Evolutionary conservation across 2,888 invertebrate species (phyloP).

Genomic region (Drosophila anceps): DNA sequence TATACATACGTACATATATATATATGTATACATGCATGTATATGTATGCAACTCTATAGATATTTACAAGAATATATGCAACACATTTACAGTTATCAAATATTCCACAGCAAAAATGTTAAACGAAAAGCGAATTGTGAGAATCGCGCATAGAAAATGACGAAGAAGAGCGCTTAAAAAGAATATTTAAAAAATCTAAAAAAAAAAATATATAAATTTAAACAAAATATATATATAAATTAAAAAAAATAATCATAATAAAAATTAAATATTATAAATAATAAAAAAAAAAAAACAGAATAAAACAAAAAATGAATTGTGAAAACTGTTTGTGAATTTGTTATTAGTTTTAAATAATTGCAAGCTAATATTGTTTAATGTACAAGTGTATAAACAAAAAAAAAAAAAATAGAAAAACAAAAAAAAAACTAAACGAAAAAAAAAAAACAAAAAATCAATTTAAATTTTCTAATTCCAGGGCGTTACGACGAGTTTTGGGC

Average conservation of each 20-base stretch:
- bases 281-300: background rate
- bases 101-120: slow-evolving; percentile 40
- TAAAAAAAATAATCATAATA: slow-evolving; percentile 1
- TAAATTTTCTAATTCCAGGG: slow-evolving; percentile 12
- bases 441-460: slow-evolving; percentile 2
- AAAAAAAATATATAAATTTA: background rate
- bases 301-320: slow-evolving; percentile 12
- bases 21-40: slow-evolving; percentile 1
- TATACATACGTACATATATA: slow-evolving; percentile 21
- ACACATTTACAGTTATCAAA: slow-evolving; percentile 49
- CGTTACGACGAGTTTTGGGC: background rate
- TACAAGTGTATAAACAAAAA: slow-evolving; percentile 36
- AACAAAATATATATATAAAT: background rate
- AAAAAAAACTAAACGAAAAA: background rate
- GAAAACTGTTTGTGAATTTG: slow-evolving; percentile 46
- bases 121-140: slow-evolving; percentile 75
- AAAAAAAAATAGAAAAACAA: slow-evolving; percentile 1
- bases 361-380: slow-evolving; percentile 42
- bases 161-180: slow-evolving; percentile 5
- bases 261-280: background rate
- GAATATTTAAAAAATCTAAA: background rate
- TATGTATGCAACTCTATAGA: slow-evolving; percentile 7
- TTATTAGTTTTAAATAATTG: slow-evolving; percentile 42
- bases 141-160: slow-evolving; percentile 63
- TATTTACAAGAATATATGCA: slow-evolving; percentile 34